Conservation (phyloP, 2,797 vertebrate species). For the Neomorphus geoffroyi region DNA sequence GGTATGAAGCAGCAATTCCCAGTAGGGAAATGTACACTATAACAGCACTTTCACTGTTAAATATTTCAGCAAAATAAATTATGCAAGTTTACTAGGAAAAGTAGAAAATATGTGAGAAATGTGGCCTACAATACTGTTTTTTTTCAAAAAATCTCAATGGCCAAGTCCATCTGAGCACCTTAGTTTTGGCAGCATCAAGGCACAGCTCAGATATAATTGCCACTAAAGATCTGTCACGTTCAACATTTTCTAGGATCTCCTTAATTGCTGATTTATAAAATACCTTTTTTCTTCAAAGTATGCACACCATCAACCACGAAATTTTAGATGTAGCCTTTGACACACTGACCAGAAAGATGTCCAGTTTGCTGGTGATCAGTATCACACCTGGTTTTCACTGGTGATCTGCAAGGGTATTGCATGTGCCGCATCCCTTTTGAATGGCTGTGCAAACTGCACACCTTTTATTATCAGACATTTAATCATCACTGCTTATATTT, state of each 20-base stretch:
- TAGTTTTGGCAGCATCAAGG: not conserved
- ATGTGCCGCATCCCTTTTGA: not conserved
- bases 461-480: not conserved
- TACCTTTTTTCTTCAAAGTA: not conserved
- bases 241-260: not conserved
- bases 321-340: not conserved
- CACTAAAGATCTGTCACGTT: not conserved
- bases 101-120: not conserved
- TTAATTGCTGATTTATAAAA: not conserved
- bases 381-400: not conserved
- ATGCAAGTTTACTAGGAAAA: not conserved
- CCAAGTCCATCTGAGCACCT: not conserved
- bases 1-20: not conserved
- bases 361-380: not conserved
- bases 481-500: not conserved
- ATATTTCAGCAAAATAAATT: not conserved
- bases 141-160: not conserved
- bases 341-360: not conserved
- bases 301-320: not conserved
- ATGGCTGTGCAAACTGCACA: not conserved
- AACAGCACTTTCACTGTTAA: not conserved
- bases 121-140: fast-evolving
- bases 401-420: not conserved
- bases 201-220: not conserved
- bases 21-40: not conserved